Evolutionary conservation across 2,888 invertebrate genomes (phyloP), one percentile per base, ranked within the genome.

Genomic region (Morpho achilles): DNA sequence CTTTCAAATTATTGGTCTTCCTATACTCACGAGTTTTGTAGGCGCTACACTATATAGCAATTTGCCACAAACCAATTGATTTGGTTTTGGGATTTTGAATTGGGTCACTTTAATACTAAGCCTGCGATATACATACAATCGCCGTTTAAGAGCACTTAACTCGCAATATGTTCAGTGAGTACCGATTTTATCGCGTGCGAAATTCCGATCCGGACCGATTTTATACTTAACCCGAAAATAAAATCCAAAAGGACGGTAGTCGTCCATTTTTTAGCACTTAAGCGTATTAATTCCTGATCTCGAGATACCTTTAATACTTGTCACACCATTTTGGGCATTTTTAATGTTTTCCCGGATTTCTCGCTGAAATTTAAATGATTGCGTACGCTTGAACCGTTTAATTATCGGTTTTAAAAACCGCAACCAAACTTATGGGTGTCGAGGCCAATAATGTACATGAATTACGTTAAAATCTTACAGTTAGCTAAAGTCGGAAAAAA

Each of bases 191-290:
- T 67, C 67, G 60, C 50, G 65, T 59, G 64, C 53, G 62, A 63
- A 67, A 69, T 72, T 63, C 69, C 71, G 68, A 69, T 70, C 61
- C 66, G 60, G 53, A 62, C 58, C 59, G 67, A 68, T 69, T 64
- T 64, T 64, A 51, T 61, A 56, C 64, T 56, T 55, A 57, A 52
- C 45, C 46, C 55, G 58, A 61, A 67, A 67, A 67, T 65, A 65
- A 67, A 67, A 62, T 55, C 62, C 45, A 44, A 61, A 9, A 59
- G 63, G 65, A 65, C 68, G 60, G 70, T 67, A 66, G 69, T 66
- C 48, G 61, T 54, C 58, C 58, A 62, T 64, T 69, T 68, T 59
- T 54, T 62, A 58, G 56, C 62, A 60, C 60, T 61, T 58, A 58
- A 59, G 10, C 54, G 56, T 53, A 48, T 60, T 58, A 63, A 60